Percentiles rank a stretch among this genome's conserved stretches.
Evolutionary conservation across 2,797 vertebrate genomes (phyloP).

Genomic region (Gallirallus australis): DNA sequence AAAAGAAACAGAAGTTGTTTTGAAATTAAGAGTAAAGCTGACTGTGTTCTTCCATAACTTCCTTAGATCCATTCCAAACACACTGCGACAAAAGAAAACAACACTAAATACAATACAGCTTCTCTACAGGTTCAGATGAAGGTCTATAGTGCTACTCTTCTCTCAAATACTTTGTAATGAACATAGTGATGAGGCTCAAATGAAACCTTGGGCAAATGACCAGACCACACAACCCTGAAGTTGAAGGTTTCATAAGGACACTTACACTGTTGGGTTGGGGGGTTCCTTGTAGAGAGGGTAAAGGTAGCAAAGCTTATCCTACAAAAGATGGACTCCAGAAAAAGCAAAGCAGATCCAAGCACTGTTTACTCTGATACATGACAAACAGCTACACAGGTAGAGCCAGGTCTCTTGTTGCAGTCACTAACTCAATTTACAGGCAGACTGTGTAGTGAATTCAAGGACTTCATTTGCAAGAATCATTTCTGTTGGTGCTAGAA

Average conservation of each 20-base stretch:
- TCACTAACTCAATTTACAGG: background rate
- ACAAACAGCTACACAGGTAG: background rate
- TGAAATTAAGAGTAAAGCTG: background rate
- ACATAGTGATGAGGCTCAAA: background rate
- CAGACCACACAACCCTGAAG: background rate
- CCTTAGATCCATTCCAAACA: background rate
- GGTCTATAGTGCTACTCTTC: background rate
- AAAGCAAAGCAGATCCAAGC: background rate
- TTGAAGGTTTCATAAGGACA: background rate
- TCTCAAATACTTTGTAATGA: background rate
- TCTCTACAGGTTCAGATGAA: background rate
- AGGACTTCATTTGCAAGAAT: background rate
- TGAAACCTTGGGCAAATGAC: background rate
- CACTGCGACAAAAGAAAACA: background rate
- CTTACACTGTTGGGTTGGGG: background rate
- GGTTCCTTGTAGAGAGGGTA: background rate
- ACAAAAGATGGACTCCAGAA: background rate
- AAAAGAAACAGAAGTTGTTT: background rate
- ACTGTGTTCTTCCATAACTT: background rate
- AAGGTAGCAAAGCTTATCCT: background rate
- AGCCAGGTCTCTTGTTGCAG: background rate
- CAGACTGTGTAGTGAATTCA: background rate
- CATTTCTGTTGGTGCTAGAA: background rate
- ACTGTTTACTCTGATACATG: background rate
- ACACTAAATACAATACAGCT: background rate